Evolutionary conservation across 2,113 vertebrate genomes (phyloP), one percentile per base, ranked within the genome.

Genomic region (Dasyprocta punctata): DNA sequence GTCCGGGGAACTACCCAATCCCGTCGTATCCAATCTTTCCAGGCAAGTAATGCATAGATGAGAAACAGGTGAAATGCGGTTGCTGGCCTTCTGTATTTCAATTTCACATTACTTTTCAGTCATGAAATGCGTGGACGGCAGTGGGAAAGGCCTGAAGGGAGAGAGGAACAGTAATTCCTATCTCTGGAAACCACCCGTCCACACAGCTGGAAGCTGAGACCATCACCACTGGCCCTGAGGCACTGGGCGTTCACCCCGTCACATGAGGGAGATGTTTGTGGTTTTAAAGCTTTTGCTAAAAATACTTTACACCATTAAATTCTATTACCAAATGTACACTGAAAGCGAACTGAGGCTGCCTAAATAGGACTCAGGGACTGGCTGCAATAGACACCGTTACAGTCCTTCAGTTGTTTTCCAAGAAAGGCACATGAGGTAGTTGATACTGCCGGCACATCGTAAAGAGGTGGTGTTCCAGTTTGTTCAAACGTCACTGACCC

Each of bases 341-440:
- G 86, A 96, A 97, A 94, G 65, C n/a, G 86, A 97, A 61, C 58
- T 90, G 54, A 96, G 65, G 54, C 91, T 49, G 96, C 89, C 95
- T 92, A 94, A 96, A 77, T 95, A 92, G 24, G 92, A 96, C 63
- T 60, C 49, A 60, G n/a, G 61, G 30, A 97, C 20, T n/a, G 60
- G 96, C 87, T 92, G 81, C 91, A 96, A 69, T 89, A 97, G 69
- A 94, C 97, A 96, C 80, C 19, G 33, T 96, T 88, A 90, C 97
- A 96, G 97, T 91, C 93, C 88, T 92, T 94, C 94, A 44, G 83
- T 22, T 83, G 95, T 97, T 85, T 85, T 96, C 95, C 87, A 89
- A 89, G 96, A 96, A 98, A 98, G 90, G 94, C 92, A 89, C 98
- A 88, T 98, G 98, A 99, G 99, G 98, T 99, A 99, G 98, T 98